phyloP scores from a whole-genome alignment of 2,797 vertebrate genomes.

The Agapornis canus region DNA sequence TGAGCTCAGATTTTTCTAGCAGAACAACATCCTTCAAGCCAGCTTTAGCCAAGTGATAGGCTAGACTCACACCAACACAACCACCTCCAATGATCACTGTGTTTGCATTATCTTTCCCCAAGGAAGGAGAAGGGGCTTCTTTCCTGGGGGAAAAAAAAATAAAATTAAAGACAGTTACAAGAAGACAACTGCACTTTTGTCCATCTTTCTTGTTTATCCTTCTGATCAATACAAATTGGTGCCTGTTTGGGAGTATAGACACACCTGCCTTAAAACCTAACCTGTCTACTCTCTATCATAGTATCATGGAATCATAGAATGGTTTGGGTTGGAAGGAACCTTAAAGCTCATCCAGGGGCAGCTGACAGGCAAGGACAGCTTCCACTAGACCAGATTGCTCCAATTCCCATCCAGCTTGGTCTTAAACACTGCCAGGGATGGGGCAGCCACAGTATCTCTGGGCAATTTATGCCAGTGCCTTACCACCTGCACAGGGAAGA shows the following conservation, averaged over 20 bases:
- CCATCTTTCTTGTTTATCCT: background rate
- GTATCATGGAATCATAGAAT: background rate
- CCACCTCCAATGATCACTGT: conserved; percentile 95
- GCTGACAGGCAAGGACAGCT: background rate
- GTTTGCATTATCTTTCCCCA: conserved; percentile 88
- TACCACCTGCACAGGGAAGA: background rate
- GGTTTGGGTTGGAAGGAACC: background rate
- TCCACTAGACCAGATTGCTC: background rate
- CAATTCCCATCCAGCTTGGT: background rate
- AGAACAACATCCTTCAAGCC: conserved; percentile 94
- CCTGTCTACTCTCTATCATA: background rate
- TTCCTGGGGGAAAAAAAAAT: conserved; percentile 45
- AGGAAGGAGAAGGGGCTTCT: conserved; percentile 12
- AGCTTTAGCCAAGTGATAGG: conserved; percentile 93
- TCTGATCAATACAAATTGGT: background rate
- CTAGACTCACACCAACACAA: conserved; percentile 91
- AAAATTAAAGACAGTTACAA: background rate
- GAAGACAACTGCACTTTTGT: background rate
- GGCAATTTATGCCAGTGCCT: background rate
- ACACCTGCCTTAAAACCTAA: background rate
- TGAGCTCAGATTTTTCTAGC: conserved; percentile 95
- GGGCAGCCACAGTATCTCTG: background rate
- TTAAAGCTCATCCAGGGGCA: background rate
- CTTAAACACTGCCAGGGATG: background rate
- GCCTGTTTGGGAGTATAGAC: background rate